Evolutionary conservation across 2,888 invertebrate species (phyloP).

Genomic region (Thymelicus acteon): DNA sequence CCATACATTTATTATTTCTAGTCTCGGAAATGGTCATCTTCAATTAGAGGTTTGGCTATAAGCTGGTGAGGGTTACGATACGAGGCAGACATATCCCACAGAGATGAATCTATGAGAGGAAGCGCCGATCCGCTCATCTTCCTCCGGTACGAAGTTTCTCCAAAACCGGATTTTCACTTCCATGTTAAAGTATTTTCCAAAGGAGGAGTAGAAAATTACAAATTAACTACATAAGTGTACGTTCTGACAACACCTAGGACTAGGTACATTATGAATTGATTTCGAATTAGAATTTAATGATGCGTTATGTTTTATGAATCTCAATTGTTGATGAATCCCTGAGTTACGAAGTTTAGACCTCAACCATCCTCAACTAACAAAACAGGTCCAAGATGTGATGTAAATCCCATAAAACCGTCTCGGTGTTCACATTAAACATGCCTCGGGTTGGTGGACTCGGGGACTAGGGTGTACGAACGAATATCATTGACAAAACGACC

Average conservation of each 20-base stretch:
- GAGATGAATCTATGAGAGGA: background rate
- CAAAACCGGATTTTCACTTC: background rate
- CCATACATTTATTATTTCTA: too few relatives aligned
- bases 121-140: background rate
- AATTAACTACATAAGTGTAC: too few relatives aligned
- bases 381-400: background rate
- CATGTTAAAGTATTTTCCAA: too few relatives aligned
- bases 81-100: too few relatives aligned
- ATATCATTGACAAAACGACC: slow-evolving; percentile 31
- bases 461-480: background rate
- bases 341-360: too few relatives aligned
- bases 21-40: too few relatives aligned
- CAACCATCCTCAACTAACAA: background rate
- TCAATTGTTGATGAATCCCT: background rate
- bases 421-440: slow-evolving; percentile 1
- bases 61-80: too few relatives aligned
- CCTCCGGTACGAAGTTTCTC: background rate
- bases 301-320: background rate
- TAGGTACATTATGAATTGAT: too few relatives aligned
- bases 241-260: too few relatives aligned
- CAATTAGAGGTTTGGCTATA: too few relatives aligned
- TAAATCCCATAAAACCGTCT: background rate
- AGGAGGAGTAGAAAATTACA: too few relatives aligned
- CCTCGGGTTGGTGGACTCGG: background rate
- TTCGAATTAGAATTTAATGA: too few relatives aligned